Base-by-base conservation (phyloP, 2,888 invertebrate genomes). In the Octonoba sinensis region DNA sequence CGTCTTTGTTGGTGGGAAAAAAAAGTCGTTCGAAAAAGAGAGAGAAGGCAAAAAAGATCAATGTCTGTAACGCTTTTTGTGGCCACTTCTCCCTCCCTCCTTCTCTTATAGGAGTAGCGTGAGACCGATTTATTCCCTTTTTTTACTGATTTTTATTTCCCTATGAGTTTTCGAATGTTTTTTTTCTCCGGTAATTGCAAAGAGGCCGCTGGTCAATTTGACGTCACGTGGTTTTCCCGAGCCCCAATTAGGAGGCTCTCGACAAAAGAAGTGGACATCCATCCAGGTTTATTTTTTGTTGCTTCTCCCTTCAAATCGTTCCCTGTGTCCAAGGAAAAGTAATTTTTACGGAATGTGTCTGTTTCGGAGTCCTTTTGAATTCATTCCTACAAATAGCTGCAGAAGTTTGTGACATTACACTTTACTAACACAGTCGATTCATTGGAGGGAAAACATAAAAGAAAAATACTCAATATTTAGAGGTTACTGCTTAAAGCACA, bases 181-280 rank as follows among this genome's bases (percentile, higher is more conserved):
- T 24, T 20, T 44, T 47, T 54, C 57, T 49, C 44, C 51, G 59
- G 66, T 78, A 78, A 78, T 78, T 78, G 77, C 65, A 57, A 49
- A 13, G 59, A 22, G 70, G 57, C 65, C 67, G 62, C 54, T 47
- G 70, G 71, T 77, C 77, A 65, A 71, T 77, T 72, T 72, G 66
- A 72, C 71, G 57, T 78, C 78, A 78, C 72, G 71, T 78, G 78
- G 78, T 78, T 72, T 78, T 8, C 27, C 47, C 60, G 72, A 27
- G 60, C 59, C 65, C 78, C 78, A 78, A 78, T 78, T 78, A 78
- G 70, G 72, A 65, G 24, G 27, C 66, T 54, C 54, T 60, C 47
- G 46, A 72, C 78, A 78, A 78, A 71, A 49, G 67, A 76, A 69
- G 75, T 75, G 59, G 59, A 64, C 51, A 66, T 57, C 15, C 24